A percentile compares a stretch with the other conserved stretches of the same genome.
These are phyloP conservation scores for Pyrgus malvae DNA, from an alignment of 2,888 invertebrate genomes.

Conservation along the genomic window DNA sequence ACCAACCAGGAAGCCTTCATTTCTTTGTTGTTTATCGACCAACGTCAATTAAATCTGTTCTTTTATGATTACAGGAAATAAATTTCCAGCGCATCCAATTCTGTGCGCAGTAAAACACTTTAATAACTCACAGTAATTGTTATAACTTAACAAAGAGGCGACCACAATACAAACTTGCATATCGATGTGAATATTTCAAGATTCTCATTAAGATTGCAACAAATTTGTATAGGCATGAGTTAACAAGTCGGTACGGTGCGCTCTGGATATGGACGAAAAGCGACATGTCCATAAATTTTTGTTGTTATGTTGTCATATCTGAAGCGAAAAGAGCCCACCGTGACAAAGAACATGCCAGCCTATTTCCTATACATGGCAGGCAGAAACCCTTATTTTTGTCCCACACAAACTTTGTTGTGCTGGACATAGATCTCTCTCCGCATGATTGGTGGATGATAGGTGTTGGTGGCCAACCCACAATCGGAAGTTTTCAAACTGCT, in stretches of 20 bases:
- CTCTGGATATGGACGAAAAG: constrained; percentile 2
- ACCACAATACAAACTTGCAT: constrained; percentile 10
- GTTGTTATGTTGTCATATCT: background rate
- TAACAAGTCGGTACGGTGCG: background rate
- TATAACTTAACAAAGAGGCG: constrained; percentile 10
- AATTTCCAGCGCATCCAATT: background rate
- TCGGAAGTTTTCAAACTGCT: too few relatives aligned
- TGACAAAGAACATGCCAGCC: too few relatives aligned
- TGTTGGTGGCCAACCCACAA: too few relatives aligned
- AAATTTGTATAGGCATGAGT: background rate
- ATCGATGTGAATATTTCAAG: constrained; percentile 16
- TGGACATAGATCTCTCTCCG: too few relatives aligned
- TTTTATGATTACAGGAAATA: constrained; percentile 9
- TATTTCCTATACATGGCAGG: too few relatives aligned
- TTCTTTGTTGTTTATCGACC: background rate
- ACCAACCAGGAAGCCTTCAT: too few relatives aligned
- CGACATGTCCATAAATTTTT: constrained; percentile 4
- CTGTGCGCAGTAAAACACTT: background rate
- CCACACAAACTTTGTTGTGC: too few relatives aligned
- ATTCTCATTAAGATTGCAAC: constrained; percentile 17
- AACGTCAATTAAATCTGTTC: background rate
- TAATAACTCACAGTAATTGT: constrained; percentile 11
- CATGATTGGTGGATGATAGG: too few relatives aligned
- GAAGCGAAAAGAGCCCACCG: background rate
- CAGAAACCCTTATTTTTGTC: too few relatives aligned